Evolutionary conservation across 92 coral and sea anemone species (phyloP).

Genomic region (Zoanthus gigantus): DNA sequence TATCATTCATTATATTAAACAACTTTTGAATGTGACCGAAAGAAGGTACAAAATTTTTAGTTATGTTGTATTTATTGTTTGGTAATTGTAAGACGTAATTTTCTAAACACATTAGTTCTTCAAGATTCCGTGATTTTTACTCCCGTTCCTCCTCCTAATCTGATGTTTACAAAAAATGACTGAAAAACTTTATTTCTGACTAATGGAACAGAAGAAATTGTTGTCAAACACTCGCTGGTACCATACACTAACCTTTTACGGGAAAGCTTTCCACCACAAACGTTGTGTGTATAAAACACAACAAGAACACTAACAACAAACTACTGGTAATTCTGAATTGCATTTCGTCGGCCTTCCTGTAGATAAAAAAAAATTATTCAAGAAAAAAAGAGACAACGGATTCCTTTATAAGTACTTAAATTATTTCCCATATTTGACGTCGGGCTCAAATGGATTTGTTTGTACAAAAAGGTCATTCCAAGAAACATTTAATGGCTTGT

Average conservation of each 20-base stretch:
- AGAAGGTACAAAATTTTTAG: background rate
- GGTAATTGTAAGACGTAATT: no score
- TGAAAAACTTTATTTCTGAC: background rate
- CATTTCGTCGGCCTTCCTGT: constrained; percentile 51
- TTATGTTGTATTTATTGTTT: no score
- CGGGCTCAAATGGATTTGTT: background rate
- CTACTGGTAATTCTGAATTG: constrained; percentile 40
- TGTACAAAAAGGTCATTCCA: background rate
- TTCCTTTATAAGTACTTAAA: background rate
- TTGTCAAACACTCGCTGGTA: background rate
- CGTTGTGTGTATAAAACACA: constrained; percentile 49
- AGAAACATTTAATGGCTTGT: background rate
- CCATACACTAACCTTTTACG: background rate
- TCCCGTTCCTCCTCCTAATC: background rate
- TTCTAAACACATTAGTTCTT: background rate
- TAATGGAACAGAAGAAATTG: background rate
- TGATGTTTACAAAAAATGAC: background rate
- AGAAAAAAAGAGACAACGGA: background rate
- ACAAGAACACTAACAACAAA: constrained; percentile 35
- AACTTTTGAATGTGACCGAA: background rate
- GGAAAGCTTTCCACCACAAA: constrained; percentile 34
- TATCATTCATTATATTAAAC: background rate
- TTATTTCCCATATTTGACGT: background rate
- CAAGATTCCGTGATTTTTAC: background rate
- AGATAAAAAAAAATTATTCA: background rate